These are phyloP conservation scores for Sebastes steindachneri DNA, from an alignment of 2,797 vertebrate species.

Conservation along the genomic window DNA sequence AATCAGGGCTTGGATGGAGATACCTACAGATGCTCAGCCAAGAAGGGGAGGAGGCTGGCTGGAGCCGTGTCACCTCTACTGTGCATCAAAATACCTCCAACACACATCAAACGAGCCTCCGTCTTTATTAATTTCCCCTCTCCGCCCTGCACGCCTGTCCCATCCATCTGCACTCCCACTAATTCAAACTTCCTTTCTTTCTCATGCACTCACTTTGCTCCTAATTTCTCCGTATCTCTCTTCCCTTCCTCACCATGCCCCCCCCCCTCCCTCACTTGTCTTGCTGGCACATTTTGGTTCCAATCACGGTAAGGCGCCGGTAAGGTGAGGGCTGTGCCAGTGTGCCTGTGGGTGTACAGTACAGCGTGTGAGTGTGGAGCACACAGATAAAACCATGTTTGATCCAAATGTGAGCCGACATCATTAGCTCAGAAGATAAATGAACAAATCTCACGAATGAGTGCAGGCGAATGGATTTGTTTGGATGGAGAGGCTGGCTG, in stretches of 20 bases:
- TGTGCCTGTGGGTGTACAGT: slow-evolving; percentile 2
- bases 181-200: slow-evolving; percentile 5
- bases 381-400: slow-evolving; percentile 29
- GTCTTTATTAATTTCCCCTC: slow-evolving; percentile 23
- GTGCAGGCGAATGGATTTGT: slow-evolving; percentile 9
- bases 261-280: background rate
- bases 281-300: background rate
- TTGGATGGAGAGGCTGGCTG: background rate
- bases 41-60: slow-evolving; percentile 22
- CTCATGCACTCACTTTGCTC: background rate
- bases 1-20: slow-evolving; percentile 45
- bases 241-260: background rate
- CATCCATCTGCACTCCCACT: slow-evolving; percentile 13
- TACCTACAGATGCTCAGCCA: slow-evolving; percentile 31
- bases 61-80: slow-evolving; percentile 31
- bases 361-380: background rate
- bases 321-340: slow-evolving; percentile 23
- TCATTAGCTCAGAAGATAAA: slow-evolving; percentile 31
- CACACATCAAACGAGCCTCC: slow-evolving; percentile 38
- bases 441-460: slow-evolving; percentile 7
- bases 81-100: slow-evolving; percentile 27
- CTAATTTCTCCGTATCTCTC: background rate
- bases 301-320: background rate
- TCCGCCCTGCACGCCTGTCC: background rate
- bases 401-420: slow-evolving; percentile 35